Conservation (phyloP, 2,797 vertebrate species). For the Bovichtus variegatus region DNA sequence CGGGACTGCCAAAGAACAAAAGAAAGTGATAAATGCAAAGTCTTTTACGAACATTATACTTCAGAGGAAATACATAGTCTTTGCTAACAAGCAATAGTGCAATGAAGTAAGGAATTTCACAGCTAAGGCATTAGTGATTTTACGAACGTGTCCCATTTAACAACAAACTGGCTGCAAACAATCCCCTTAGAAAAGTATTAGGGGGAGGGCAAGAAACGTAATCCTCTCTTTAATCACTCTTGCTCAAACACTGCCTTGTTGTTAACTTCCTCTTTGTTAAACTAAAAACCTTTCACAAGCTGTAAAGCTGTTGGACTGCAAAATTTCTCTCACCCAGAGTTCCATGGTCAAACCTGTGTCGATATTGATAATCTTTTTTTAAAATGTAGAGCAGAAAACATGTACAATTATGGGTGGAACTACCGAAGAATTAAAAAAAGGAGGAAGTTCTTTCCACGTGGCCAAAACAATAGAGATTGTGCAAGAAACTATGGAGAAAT, state of each 20-base stretch:
- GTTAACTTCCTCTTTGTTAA: slow-evolving; percentile 70
- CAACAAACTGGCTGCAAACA: slow-evolving; percentile 66
- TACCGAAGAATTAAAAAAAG: slow-evolving; percentile 6
- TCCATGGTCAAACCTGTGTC: slow-evolving; percentile 33
- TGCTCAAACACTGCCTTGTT: slow-evolving; percentile 71
- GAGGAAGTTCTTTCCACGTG: slow-evolving; percentile 36
- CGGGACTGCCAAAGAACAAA: neutral
- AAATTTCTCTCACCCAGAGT: slow-evolving; percentile 30
- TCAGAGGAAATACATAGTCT: neutral
- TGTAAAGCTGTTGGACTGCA: slow-evolving; percentile 35
- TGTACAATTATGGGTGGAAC: neutral
- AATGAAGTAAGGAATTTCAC: slow-evolving; percentile 25
- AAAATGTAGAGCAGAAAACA: slow-evolving; percentile 2
- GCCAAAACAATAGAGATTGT: slow-evolving; percentile 32
- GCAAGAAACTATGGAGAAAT: slow-evolving; percentile 26
- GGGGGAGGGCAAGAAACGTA: slow-evolving; percentile 49
- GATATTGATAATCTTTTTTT: slow-evolving; percentile 23
- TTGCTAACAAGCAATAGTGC: neutral
- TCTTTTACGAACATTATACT: neutral
- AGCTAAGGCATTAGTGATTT: slow-evolving; percentile 27
- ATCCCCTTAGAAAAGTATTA: slow-evolving; percentile 53
- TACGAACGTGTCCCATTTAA: slow-evolving; percentile 41
- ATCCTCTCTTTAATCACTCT: slow-evolving; percentile 68
- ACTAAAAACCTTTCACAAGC: slow-evolving; percentile 46
- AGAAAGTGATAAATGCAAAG: neutral